A percentile compares a stretch with the other conserved stretches of the same genome.
phyloP scores from a whole-genome alignment of 1,140 invertebrate species.

The Pogonus chalceus region DNA sequence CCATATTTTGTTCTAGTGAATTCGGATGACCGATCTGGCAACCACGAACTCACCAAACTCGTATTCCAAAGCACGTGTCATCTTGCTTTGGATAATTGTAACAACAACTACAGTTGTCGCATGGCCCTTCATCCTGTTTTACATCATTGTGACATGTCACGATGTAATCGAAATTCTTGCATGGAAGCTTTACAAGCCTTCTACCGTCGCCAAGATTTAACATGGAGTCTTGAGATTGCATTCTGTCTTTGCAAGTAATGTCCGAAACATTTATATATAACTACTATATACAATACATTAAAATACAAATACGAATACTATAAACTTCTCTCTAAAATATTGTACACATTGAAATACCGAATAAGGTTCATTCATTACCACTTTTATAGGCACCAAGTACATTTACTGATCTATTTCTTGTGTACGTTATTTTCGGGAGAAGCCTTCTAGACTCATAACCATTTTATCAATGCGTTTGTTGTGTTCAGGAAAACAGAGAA shows the following conservation, averaged over 20 bases:
- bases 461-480: no score
- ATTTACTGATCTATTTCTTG: no score
- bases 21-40: not conserved
- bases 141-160: constrained; percentile 63
- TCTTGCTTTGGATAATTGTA: constrained; percentile 60
- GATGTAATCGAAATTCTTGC: constrained; percentile 72
- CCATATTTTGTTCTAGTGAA: constrained; percentile 1
- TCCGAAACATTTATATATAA: no score
- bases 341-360: no score
- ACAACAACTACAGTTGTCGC: constrained; percentile 66
- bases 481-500: constrained; percentile 63
- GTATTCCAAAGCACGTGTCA: constrained; percentile 65
- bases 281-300: no score
- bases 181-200: constrained; percentile 79
- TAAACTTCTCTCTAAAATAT: no score
- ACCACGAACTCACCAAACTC: constrained; percentile 21
- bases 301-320: no score
- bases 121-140: constrained; percentile 66
- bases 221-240: constrained; percentile 76
- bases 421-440: no score
- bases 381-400: no score
- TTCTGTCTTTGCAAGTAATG: constrained; percentile 88
- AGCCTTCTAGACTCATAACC: no score
- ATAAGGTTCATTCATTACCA: no score
- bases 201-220: constrained; percentile 65